Conservation (phyloP, 2,797 vertebrate species). For the Coccyzus lansbergi region DNA sequence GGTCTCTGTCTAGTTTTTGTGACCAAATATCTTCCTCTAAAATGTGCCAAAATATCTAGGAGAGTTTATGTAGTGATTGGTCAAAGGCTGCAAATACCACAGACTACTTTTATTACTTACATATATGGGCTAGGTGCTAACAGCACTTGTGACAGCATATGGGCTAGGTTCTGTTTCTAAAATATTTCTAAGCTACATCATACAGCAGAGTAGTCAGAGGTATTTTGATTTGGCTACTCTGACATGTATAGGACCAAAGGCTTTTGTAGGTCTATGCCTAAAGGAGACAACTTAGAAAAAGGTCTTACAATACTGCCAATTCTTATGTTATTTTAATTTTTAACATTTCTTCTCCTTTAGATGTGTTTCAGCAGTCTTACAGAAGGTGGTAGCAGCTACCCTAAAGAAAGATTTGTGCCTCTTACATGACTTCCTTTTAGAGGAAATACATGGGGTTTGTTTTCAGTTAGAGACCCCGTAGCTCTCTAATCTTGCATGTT, state of each 20-base stretch:
- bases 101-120: background rate
- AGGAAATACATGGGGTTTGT: background rate
- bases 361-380: slow-evolving; percentile 65
- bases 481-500: background rate
- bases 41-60: background rate
- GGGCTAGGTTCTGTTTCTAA: background rate
- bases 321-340: background rate
- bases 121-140: background rate
- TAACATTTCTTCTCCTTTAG: slow-evolving; percentile 33
- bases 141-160: background rate
- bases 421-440: background rate
- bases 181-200: slow-evolving; percentile 5
- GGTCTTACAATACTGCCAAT: background rate
- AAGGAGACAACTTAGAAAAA: background rate
- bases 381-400: slow-evolving; percentile 67
- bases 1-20: background rate
- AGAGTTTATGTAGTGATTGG: background rate
- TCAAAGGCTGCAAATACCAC: background rate
- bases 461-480: slow-evolving; percentile 6
- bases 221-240: background rate
- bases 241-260: background rate
- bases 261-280: background rate
- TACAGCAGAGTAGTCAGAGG: background rate
- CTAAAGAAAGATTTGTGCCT: slow-evolving; percentile 42
- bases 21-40: background rate